Base-by-base conservation (phyloP, 2,113 vertebrate genomes). In the Willisornis vidua region DNA sequence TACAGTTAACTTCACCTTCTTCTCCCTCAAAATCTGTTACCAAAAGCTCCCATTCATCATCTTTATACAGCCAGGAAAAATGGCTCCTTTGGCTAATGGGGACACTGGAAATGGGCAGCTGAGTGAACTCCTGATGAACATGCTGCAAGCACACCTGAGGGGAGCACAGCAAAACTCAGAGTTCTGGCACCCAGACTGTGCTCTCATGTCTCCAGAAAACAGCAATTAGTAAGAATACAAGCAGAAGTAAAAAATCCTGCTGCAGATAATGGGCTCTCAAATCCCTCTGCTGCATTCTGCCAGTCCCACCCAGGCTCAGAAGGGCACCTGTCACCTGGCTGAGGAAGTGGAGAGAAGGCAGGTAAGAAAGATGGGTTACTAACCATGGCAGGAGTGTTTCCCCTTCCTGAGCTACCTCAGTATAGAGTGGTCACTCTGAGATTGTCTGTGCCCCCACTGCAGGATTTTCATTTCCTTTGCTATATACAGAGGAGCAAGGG, bases 361-460 rank as follows among this genome's bases (percentile, higher is more conserved):
- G 39, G 61, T 31, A 61, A 57, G 79, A 82, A 67, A 80, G 58
- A 46, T 5, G 48, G 70, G 55, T 86, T 85, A 74, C 81, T 78
- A 73, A 87, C 73, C 59, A 81, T 43, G 84, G 48, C 46, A 78
- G 72, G 51, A 73, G 45, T n/a, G 2, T 33, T 93, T 77, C 52
- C 83, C 93, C 74, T 71, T 92, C 79, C 94, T 66, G 74, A 94
- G 78, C 91, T 95, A 90, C 86, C 93, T 92, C 91, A 85, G 83
- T 62, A 92, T 74, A 90, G 58, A 94, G 57, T 29, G 37, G 51
- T 75, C 66, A 75, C 66, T 82, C 57, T 90, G 57, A 87, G 66
- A 82, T 2, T 62, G 43, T 46, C 62, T 83, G 89, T 75, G 61
- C 68, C 77, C 86, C 25, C 71, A 67, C 43, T 52, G 86, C 57